Evolutionary conservation across 2,888 invertebrate species (phyloP).

Genomic region (Cephus runcator): DNA sequence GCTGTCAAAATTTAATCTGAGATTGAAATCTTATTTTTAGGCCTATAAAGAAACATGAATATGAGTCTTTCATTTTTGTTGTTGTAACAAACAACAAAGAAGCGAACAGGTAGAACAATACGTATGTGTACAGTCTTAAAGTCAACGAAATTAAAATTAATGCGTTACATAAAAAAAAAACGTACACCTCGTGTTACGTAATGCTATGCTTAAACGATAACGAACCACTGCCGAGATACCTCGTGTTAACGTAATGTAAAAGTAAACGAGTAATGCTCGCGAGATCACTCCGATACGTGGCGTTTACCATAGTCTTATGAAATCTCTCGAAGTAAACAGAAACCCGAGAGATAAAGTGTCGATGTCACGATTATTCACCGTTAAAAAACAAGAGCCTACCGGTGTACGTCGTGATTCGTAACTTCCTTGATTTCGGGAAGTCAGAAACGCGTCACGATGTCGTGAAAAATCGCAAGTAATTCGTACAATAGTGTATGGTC

Average conservation of each 20-base stretch:
- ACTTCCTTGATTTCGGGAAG: not conserved
- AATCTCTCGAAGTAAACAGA: not conserved
- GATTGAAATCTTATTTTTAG: not conserved
- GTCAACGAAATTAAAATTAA: not conserved
- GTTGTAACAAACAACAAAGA: not conserved
- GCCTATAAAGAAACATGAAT: not conserved
- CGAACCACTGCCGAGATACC: not conserved
- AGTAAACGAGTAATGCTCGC: not conserved
- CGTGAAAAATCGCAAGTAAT: not conserved
- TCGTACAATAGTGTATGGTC: not conserved
- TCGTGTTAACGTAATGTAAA: not conserved
- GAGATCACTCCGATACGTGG: not conserved
- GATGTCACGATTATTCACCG: not conserved
- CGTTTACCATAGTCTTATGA: not conserved
- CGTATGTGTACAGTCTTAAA: not conserved
- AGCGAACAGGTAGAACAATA: not conserved
- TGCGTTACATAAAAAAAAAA: not conserved
- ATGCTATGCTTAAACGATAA: not conserved
- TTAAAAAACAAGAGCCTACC: not conserved
- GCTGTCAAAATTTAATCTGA: not conserved
- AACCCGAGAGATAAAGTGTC: not conserved
- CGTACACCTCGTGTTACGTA: not conserved
- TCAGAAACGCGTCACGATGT: not conserved
- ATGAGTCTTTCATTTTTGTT: not conserved
- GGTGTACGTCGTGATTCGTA: not conserved